Evolutionary conservation across 1,140 invertebrate species (phyloP), one percentile per base, ranked within the genome.

Genomic region (Ylistrum balloti): DNA sequence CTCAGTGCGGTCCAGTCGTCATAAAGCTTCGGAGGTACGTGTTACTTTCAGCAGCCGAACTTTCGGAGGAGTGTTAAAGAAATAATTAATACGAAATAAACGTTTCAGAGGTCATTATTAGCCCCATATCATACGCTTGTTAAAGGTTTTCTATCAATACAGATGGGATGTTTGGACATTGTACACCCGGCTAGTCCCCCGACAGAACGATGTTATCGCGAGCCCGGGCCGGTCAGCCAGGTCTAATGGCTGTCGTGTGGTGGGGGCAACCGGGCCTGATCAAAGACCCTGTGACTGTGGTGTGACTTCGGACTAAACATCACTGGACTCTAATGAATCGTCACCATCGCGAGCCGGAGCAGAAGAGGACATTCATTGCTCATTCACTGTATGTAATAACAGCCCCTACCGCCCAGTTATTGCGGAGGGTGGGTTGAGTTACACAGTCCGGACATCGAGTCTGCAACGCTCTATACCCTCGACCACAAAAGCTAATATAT

Each of bases 71-170:
- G 56, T 74, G 56, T 74, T 74, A 74, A 74, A 74, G 56, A 74
- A 74, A 74, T 74, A 74, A 74, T 74, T 74, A 74, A 74, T 74
- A 74, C 56, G 56, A 74, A 74, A 74, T 74, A 74, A 74, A 74
- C 56, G 28, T 74, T 74, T 74, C 56, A 74, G 56, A 17, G 56
- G 56, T 74, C 56, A 74, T 74, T 74, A 74, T 74, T 74, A 74
- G 56, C 56, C 56, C 56, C 22, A 74, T 74, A 74, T 74, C 56
- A 74, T n/a, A 74, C 56, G 56, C 56, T 74, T 74, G 56, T 74
- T 74, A 74, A 74, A 74, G 56, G 56, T n/a, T 74, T 74, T 74
- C 56, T 28, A 74, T 74, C 56, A 74, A 74, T 74, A 74, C 20
- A 74, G 56, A 74, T 74, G 56, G n/a, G 56, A 28, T 74, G 56